These are phyloP conservation scores for Ophiodon elongatus DNA, from an alignment of 2,113 vertebrate species.

Conservation along the genomic window DNA sequence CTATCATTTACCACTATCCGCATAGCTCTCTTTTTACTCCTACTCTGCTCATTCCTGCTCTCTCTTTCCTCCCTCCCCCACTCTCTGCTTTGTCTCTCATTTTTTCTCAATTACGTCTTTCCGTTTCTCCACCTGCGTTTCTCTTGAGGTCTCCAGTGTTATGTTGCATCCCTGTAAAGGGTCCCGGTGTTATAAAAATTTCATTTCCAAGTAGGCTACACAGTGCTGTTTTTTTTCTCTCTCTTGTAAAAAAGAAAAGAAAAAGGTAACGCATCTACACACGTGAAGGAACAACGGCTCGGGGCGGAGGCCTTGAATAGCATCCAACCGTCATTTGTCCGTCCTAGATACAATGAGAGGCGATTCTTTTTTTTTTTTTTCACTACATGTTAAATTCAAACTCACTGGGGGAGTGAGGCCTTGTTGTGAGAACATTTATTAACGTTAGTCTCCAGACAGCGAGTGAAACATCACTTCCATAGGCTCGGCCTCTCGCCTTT, in stretches of 20 bases:
- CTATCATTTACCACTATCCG: slow-evolving; percentile 80
- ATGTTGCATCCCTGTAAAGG: slow-evolving; percentile 6
- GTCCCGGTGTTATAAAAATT: slow-evolving; percentile 28
- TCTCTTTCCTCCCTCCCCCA: background rate
- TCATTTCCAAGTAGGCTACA: slow-evolving; percentile 7
- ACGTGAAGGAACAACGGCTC: background rate
- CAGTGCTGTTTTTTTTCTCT: background rate
- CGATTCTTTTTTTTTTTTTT: slow-evolving; percentile 35
- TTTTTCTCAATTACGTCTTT: slow-evolving; percentile 36
- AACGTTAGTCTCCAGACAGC: slow-evolving; percentile 61
- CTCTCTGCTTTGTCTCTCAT: slow-evolving; percentile 21
- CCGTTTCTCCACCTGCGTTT: slow-evolving; percentile 51
- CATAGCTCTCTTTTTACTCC: slow-evolving; percentile 66
- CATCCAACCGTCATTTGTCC: slow-evolving; percentile 39
- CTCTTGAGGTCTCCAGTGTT: slow-evolving; percentile 30
- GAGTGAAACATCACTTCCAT: slow-evolving; percentile 63
- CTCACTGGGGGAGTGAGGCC: slow-evolving; percentile 24
- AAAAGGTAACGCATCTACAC: background rate
- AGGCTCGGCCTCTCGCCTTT: slow-evolving; percentile 50
- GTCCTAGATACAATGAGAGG: slow-evolving; percentile 38
- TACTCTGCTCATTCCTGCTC: slow-evolving; percentile 54
- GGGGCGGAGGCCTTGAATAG: slow-evolving; percentile 30
- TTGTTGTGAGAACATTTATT: slow-evolving; percentile 67
- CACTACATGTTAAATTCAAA: slow-evolving; percentile 48
- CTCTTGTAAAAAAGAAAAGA: too few relatives aligned